A percentile compares a stretch with the other conserved stretches of the same genome.
Evolutionary conservation across 2,113 vertebrate species (phyloP).

Genomic region (Corythoichthys haematopterus): DNA sequence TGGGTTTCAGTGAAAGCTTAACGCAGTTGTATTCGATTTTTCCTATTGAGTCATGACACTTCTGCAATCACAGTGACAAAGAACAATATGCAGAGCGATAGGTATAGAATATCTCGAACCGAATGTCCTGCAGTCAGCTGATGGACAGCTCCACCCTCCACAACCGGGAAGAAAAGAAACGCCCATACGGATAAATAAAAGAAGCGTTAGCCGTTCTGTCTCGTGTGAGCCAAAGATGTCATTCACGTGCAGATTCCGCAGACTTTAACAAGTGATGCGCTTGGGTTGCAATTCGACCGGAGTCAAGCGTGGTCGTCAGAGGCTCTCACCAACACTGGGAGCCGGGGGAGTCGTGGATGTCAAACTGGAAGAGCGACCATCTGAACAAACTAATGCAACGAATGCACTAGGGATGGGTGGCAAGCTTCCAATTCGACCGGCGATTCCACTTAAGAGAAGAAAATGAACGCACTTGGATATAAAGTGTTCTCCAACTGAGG

Average conservation of each 20-base stretch:
- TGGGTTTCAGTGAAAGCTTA: too few relatives aligned
- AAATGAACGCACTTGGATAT: constrained; percentile 7
- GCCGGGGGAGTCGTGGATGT: constrained; percentile 57
- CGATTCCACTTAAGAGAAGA: background rate
- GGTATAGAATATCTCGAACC: background rate
- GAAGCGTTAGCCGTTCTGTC: background rate
- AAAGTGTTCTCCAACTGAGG: background rate
- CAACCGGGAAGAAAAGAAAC: constrained; percentile 61
- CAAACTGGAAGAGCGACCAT: constrained; percentile 47
- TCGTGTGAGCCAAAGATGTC: background rate
- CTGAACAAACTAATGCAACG: constrained; percentile 20
- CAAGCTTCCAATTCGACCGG: constrained; percentile 22
- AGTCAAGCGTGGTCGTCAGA: background rate
- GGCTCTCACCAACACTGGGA: constrained; percentile 7
- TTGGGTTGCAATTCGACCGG: background rate
- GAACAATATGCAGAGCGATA: background rate
- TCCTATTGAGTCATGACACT: background rate
- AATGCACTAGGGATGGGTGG: constrained; percentile 25
- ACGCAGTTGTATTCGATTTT: background rate
- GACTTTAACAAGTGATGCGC: constrained; percentile 7
- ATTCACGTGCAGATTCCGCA: background rate
- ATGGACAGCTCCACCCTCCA: constrained; percentile 3
- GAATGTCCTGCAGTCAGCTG: background rate
- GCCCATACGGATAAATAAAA: constrained; percentile 33
- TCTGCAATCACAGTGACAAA: too few relatives aligned